These are phyloP conservation scores for Pseudomyrmex flavicornis DNA, from an alignment of 1,140 invertebrate species.

Conservation along the genomic window DNA sequence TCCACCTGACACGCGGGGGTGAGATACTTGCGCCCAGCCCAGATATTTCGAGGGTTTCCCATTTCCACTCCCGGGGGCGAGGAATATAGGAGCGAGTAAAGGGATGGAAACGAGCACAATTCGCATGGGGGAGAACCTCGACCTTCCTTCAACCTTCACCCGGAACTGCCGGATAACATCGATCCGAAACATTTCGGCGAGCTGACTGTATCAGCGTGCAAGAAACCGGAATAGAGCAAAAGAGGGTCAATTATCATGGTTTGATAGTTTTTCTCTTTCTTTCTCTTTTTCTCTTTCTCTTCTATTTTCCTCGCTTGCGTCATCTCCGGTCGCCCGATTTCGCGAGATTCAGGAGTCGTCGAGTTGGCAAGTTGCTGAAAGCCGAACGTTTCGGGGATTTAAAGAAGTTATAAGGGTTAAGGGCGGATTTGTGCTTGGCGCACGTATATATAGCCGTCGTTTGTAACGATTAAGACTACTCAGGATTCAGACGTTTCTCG, in stretches of 20 bases:
- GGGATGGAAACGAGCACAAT: constrained; percentile 75
- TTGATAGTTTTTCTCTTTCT: constrained; percentile 62
- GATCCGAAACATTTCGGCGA: constrained; percentile 70
- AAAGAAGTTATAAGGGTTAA: constrained; percentile 48
- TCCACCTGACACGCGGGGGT: constrained; percentile 44
- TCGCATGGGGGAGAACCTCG: constrained; percentile 74
- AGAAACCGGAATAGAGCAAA: constrained; percentile 66
- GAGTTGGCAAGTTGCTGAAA: constrained; percentile 39
- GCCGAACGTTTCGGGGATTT: constrained; percentile 40
- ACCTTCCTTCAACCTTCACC: constrained; percentile 74
- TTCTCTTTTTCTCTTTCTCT: constrained; percentile 44
- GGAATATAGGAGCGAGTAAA: constrained; percentile 68
- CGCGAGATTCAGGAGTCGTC: constrained; percentile 22
- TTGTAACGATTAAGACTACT: constrained; percentile 24
- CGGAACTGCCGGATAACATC: constrained; percentile 76
- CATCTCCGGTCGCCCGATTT: constrained; percentile 17
- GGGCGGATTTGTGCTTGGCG: constrained; percentile 16
- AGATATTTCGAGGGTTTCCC: constrained; percentile 77
- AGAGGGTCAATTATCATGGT: constrained; percentile 75
- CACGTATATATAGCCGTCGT: constrained; percentile 32
- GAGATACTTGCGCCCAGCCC: constrained; percentile 71
- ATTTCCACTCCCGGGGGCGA: constrained; percentile 74
- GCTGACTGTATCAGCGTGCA: constrained; percentile 71
- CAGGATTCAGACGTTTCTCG: neutral
- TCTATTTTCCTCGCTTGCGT: constrained; percentile 38